Evolutionary conservation across 2,797 vertebrate species (phyloP).

Genomic region (Percopsis omiscomaycus): DNA sequence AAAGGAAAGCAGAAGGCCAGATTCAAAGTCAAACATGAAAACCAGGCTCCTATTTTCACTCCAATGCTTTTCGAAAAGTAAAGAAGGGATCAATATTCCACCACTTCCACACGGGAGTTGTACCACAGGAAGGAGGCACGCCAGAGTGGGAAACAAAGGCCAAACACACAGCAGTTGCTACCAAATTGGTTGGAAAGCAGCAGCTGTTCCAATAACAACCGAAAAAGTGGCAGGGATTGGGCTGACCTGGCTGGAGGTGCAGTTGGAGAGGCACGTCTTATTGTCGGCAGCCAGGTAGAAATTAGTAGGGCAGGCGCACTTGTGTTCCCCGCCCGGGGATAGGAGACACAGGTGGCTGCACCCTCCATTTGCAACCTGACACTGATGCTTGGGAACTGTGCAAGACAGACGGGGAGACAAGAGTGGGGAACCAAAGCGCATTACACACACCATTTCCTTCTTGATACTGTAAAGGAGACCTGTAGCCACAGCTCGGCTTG

Average conservation of each 20-base stretch:
- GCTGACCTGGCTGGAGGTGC: conserved; percentile 95
- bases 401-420: conserved; percentile 25
- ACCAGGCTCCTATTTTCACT: conserved; percentile 17
- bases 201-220: conserved; percentile 9
- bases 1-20: conserved; percentile 2
- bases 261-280: conserved; percentile 95
- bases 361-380: conserved; percentile 91
- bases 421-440: conserved; percentile 12
- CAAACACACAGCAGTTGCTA: neutral
- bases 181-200: conserved; percentile 16
- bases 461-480: conserved; percentile 19
- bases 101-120: conserved; percentile 19
- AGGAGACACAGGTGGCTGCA: conserved; percentile 98
- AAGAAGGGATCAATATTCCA: conserved; percentile 46
- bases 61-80: conserved; percentile 48
- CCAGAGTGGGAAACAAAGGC: neutral
- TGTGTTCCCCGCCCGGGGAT: conserved; percentile 85
- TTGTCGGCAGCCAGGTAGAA: conserved; percentile 95
- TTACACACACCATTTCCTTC: conserved; percentile 33
- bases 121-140: conserved; percentile 23
- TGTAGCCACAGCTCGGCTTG: conserved; percentile 19
- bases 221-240: neutral
- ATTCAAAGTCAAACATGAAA: conserved; percentile 32
- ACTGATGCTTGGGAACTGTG: conserved; percentile 91
- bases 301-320: conserved; percentile 95